Conservation (phyloP, 2,797 vertebrate genomes). For the Cottoperca gobio region DNA sequence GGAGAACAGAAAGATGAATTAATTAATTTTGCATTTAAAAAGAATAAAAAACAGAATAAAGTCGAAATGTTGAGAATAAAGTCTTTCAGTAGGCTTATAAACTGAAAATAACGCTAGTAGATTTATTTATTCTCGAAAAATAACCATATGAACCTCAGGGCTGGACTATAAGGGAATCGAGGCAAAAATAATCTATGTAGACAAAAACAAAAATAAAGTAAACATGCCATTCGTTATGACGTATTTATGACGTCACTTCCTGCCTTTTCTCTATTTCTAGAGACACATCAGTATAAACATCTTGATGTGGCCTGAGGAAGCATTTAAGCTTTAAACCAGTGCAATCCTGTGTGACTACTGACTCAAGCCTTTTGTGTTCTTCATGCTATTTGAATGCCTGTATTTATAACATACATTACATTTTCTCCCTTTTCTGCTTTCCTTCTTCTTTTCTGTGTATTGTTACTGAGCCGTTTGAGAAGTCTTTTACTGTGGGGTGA, state of each 20-base stretch:
- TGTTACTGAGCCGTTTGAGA: background rate
- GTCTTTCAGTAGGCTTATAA: too few species aligned
- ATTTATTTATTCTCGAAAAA: background rate
- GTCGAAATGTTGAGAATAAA: too few species aligned
- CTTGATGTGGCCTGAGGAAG: background rate
- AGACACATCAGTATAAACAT: background rate
- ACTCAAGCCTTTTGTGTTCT: background rate
- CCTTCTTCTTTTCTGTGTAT: background rate
- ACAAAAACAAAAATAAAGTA: background rate
- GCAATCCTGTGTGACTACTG: too few species aligned
- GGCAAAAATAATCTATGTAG: too few species aligned
- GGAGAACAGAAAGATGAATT: too few species aligned
- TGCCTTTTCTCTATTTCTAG: background rate
- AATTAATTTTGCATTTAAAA: too few species aligned
- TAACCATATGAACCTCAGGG: background rate
- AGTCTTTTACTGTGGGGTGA: fast-evolving
- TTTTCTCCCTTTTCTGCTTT: background rate
- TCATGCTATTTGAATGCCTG: background rate
- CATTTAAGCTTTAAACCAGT: background rate
- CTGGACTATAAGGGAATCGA: background rate
- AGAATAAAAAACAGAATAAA: too few species aligned
- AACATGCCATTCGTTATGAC: background rate
- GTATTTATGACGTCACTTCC: background rate
- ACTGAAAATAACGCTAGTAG: too few species aligned
- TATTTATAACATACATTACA: background rate